Evolutionary conservation across 35 echinoderm and acorn worm species (phyloP), one percentile per base, ranked within the genome.

Genomic region (Lytechinus variegatus): DNA sequence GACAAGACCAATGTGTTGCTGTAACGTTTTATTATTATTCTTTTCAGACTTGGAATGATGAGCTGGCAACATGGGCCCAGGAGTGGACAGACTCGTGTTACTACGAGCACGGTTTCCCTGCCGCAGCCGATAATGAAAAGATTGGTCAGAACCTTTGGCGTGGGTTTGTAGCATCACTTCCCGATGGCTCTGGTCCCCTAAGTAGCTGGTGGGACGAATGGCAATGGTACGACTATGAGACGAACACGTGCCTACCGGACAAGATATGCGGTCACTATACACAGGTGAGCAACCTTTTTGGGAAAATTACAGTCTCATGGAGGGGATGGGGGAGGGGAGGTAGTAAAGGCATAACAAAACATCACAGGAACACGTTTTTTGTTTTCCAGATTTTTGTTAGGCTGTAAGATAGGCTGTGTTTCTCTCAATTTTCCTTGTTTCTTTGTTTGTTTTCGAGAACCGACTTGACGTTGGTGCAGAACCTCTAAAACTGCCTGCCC

Each of bases 81-180:
- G 52, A 93, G 28, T 93, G 92, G 92, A 19, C 92, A 4, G 92
- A 93, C 4, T 24, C 8, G 52, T 93, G 92, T 93, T 93, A 93
- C 11, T 93, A 53, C 28, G 92, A 93, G 54, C 92, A 93, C 52
- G 92, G 92, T 4, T 57, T 55, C 11, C 92, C 92, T 9, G 6
- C 52, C 9, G 92, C 13, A 54, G 92, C 92, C 10, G n/a, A 11
- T 10, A 55, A 54, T 44, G 52, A 14, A 55, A 16, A 9, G 11
- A 27, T 93, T 54, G 92, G 92, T 54, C 92, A 93, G 54, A 93
- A 93, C 52, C 92, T 93, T 19, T 93, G 92, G 92, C 52, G 92
- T 33, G 92, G 92, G 3, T 28, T 54, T 10, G 92, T 93, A 10
- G 10, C 53, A 9, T 24, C 6, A 7, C 53, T n/a, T 24, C 92